Evolutionary conservation across 2,797 vertebrate species (phyloP).

Genomic region (Pitangus sulphuratus): DNA sequence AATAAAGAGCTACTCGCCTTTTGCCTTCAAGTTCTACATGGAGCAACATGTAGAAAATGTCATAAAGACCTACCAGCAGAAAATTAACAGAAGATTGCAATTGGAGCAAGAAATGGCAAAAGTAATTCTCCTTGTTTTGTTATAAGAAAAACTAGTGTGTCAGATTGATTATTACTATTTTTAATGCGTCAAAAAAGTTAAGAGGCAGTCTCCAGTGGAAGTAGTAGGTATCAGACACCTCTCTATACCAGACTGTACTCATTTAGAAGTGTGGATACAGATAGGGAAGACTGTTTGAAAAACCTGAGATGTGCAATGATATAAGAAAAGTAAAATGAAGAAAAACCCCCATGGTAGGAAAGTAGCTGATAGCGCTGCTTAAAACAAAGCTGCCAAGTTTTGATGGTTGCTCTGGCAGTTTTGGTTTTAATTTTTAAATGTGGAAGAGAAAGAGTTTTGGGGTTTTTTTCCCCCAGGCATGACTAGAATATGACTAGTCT

Average conservation of each 20-base stretch:
- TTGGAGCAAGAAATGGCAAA: constrained; percentile 98
- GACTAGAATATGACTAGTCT: not conserved
- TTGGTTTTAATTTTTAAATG: not conserved
- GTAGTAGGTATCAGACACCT: not conserved
- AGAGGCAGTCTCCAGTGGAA: not conserved
- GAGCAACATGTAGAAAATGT: constrained; percentile 98
- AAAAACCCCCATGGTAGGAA: fast-evolving
- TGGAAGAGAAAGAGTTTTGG: not conserved
- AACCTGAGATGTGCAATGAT: not conserved
- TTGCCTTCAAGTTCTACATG: constrained; percentile 99
- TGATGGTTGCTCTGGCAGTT: not conserved
- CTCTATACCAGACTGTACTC: not conserved
- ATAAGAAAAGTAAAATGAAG: not conserved
- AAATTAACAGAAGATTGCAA: constrained; percentile 92
- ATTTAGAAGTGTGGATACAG: not conserved
- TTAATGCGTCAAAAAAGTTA: not conserved
- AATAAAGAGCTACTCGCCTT: constrained; percentile 97
- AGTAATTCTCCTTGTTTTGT: constrained; percentile 73
- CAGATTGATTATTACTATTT: not conserved
- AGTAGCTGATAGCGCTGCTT: not conserved
- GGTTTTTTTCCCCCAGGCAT: not conserved
- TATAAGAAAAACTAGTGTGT: not conserved
- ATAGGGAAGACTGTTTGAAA: not conserved
- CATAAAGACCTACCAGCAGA: constrained; percentile 98
- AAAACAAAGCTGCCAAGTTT: not conserved